These are phyloP conservation scores for Indicator indicator DNA, from an alignment of 2,113 vertebrate genomes.

Conservation along the genomic window DNA sequence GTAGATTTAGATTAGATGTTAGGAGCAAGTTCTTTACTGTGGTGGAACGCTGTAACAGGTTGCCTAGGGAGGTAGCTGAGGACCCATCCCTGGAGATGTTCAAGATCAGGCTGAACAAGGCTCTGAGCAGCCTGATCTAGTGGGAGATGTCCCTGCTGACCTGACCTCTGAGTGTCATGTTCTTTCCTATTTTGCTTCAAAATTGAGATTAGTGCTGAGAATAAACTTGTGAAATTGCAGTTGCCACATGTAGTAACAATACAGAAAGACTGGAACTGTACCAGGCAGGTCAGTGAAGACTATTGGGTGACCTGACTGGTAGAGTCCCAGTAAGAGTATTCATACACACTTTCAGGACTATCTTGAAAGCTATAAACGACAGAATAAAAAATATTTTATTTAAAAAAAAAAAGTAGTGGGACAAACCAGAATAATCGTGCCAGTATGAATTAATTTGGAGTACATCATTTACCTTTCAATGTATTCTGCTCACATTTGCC, in stretches of 20 bases:
- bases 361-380: not conserved
- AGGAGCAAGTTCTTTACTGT: too few species aligned
- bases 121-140: too few species aligned
- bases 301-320: not conserved
- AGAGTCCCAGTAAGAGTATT: not conserved
- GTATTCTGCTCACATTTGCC: not conserved
- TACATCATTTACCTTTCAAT: not conserved
- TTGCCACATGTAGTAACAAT: not conserved
- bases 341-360: not conserved
- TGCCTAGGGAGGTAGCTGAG: too few species aligned
- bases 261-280: not conserved
- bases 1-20: too few species aligned
- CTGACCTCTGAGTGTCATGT: rapidly evolving
- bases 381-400: not conserved
- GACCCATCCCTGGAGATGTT: too few species aligned
- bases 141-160: not conserved
- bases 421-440: not conserved
- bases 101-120: too few species aligned
- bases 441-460: not conserved
- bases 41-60: too few species aligned
- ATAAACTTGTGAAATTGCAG: not conserved
- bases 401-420: not conserved
- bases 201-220: not conserved
- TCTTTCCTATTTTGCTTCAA: not conserved
- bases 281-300: not conserved